Base-by-base conservation (phyloP, 2,888 invertebrate genomes). In the Sphaerophoria rueppellii region DNA sequence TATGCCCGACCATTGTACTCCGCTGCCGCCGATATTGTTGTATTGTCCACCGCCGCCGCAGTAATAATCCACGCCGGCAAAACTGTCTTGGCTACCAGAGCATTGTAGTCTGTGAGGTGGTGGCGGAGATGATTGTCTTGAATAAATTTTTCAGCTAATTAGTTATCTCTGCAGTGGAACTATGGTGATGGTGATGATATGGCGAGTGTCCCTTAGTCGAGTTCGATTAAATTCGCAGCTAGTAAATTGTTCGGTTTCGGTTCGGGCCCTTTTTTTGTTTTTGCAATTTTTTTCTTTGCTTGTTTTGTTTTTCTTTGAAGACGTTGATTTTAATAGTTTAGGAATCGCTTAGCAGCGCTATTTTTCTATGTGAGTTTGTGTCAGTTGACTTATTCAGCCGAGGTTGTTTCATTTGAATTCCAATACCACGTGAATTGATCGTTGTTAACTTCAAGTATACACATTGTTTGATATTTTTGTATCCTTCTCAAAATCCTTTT, bases 21-120 rank as follows among this genome's bases (percentile, higher is more conserved):
- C 83, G 71, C 86, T 90, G 88, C 90, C 90, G 55, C 87, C 85
- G 57, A 88, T 86, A 87, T 87, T 88, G 78, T 88, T 88, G 72
- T 88, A 82, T 78, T 86, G 87, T 73, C 87, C 87, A 35, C 81
- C 85, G 74, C 87, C 88, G 89, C 91, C 91, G 90, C 91, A 92
- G 89, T 91, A 92, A 89, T 92, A 91, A 89, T 92, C 92, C 90
- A 91, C 92, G 24, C 24, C 24, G 90, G 91, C 91, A 91, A 92
- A 92, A 91, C 92, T 92, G 89, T 92, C 92, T 91, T 92, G 92
- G 91, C 92, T 92, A 92, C 92, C 92, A 92, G 92, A 92, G 90
- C 92, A 92, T 92, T 92, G 92, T 89, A 92, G 89, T 89, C 91
- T 91, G 89, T 91, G 91, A 89, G 91, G 90, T 90, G 91, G 92